These are phyloP conservation scores for Ceramica pisi DNA, from an alignment of 2,888 invertebrate genomes.

Conservation along the genomic window DNA sequence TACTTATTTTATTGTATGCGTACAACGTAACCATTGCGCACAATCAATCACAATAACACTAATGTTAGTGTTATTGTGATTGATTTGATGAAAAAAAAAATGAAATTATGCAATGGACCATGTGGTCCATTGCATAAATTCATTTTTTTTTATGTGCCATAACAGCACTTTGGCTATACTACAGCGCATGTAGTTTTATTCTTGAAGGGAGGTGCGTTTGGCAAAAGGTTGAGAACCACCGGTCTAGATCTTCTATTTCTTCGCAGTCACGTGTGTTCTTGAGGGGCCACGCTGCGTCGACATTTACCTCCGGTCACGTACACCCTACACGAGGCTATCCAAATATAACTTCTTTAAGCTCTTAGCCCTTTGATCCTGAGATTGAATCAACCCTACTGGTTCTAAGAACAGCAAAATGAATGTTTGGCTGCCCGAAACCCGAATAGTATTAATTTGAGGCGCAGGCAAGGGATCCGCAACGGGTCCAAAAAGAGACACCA, in stretches of 20 bases:
- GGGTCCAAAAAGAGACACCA: neutral
- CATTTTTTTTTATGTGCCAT: no score
- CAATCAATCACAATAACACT: no score
- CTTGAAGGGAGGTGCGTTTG: neutral
- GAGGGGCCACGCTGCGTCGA: constrained; percentile 32
- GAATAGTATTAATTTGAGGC: neutral
- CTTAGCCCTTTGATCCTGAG: constrained; percentile 21
- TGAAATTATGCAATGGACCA: no score
- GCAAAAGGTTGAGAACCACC: neutral
- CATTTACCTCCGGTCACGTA: constrained; percentile 49
- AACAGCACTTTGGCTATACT: neutral
- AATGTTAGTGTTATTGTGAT: no score
- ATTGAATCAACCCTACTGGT: constrained; percentile 15
- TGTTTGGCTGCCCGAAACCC: neutral
- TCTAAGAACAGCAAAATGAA: neutral
- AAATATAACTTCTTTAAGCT: constrained; percentile 20
- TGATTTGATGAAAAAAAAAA: no score
- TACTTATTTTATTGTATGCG: no score
- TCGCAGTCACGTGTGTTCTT: constrained; percentile 41
- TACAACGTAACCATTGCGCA: no score
- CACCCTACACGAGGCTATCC: constrained; percentile 3
- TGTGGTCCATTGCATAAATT: no score
- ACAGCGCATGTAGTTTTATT: neutral
- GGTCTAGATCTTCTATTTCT: constrained; percentile 22
- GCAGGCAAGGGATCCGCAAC: neutral